Evolutionary conservation across 2,113 vertebrate species (phyloP).

Genomic region (Acanthisitta chloris): DNA sequence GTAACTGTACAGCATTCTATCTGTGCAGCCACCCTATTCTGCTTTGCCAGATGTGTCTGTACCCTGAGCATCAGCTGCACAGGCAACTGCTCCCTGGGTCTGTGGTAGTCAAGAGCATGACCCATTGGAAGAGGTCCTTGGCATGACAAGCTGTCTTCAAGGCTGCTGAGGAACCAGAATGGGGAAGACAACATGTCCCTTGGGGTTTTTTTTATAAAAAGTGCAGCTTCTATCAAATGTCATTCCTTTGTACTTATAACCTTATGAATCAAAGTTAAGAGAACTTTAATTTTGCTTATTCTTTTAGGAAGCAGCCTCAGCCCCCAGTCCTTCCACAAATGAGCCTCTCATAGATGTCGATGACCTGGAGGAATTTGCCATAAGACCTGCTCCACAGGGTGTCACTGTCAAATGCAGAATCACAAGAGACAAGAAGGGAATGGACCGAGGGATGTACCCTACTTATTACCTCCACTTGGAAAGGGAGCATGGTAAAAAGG

Average conservation of each 20-base stretch:
- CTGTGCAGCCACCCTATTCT: not conserved
- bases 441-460: slow-evolving; percentile 99
- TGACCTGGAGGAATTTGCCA: slow-evolving; percentile 93
- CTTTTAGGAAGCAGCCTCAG: slow-evolving; percentile 88
- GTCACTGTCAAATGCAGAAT: slow-evolving; percentile 95
- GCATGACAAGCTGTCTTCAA: not conserved
- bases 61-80: not conserved
- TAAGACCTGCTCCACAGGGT: slow-evolving; percentile 92
- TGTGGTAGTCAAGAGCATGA: not conserved
- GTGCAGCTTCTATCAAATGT: not conserved
- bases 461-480: slow-evolving; percentile 99
- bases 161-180: not conserved
- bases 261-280: not conserved
- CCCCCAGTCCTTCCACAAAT: slow-evolving; percentile 83
- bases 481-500: slow-evolving; percentile 98
- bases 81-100: not conserved
- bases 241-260: not conserved
- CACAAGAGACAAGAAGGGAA: slow-evolving; percentile 97
- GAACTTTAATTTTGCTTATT: not conserved
- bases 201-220: not conserved
- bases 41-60: not conserved
- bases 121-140: not conserved
- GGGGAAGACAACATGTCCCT: not conserved
- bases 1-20: not conserved
- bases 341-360: slow-evolving; percentile 88